Evolutionary conservation across 2,888 invertebrate species (phyloP).

Genomic region (Eupithecia abbreviata): DNA sequence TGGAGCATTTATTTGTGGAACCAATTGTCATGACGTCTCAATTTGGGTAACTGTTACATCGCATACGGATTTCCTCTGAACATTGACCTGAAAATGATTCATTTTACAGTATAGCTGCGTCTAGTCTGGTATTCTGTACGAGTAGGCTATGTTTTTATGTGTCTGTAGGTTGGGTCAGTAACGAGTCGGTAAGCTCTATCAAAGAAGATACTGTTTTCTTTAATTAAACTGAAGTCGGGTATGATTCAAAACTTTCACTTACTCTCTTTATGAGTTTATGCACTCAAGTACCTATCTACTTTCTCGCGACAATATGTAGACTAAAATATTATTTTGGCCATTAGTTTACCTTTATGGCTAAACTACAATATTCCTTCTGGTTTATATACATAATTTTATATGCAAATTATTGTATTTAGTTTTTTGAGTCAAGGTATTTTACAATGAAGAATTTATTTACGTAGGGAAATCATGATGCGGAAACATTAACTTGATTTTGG

Average conservation of each 20-base stretch:
- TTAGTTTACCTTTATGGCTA: background rate
- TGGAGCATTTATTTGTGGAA: slow-evolving; percentile 68
- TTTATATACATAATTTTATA: background rate
- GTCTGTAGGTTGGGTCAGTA: slow-evolving; percentile 58
- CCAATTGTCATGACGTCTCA: slow-evolving; percentile 72
- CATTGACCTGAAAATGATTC: slow-evolving; percentile 78
- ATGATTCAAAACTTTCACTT: slow-evolving; percentile 43
- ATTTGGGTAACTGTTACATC: slow-evolving; percentile 77
- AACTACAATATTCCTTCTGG: background rate
- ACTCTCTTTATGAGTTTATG: slow-evolving; percentile 37
- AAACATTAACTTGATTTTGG: background rate
- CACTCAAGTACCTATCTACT: slow-evolving; percentile 34
- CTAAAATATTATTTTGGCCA: background rate
- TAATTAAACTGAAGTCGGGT: slow-evolving; percentile 43
- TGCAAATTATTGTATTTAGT: background rate
- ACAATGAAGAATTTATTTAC: background rate
- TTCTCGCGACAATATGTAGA: slow-evolving; percentile 28
- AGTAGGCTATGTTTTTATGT: slow-evolving; percentile 50
- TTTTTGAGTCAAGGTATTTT: slow-evolving; percentile 29
- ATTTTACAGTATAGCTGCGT: slow-evolving; percentile 63
- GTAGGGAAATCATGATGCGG: background rate
- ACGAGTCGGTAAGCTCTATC: slow-evolving; percentile 34
- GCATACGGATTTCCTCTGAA: slow-evolving; percentile 62
- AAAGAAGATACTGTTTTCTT: slow-evolving; percentile 39
- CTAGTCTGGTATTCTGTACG: slow-evolving; percentile 53